These are phyloP conservation scores for Ceraclea dissimilis DNA, from an alignment of 2,888 invertebrate species.

Conservation along the genomic window DNA sequence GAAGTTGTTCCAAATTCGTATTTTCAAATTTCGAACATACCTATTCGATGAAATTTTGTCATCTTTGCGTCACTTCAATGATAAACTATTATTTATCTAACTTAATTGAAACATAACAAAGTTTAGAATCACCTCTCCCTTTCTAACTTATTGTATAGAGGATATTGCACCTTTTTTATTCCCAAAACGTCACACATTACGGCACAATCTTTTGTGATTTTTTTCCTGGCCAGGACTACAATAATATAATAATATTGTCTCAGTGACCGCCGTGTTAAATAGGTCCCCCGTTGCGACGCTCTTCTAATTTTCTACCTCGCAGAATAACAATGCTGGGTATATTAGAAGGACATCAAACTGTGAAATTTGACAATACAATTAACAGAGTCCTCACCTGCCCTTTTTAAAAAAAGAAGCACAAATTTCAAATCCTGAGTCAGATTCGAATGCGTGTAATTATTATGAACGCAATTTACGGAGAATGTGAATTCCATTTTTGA, in stretches of 20 bases:
- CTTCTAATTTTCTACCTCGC: constrained; percentile 1
- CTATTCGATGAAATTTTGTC: background rate
- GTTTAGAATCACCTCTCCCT: background rate
- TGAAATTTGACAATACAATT: background rate
- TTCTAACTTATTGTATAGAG: background rate
- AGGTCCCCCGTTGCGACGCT: background rate
- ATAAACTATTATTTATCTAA: too few species aligned
- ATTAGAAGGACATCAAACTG: background rate
- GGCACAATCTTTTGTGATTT: background rate
- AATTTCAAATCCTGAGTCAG: too few species aligned
- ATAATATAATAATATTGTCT: background rate
- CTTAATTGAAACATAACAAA: constrained; percentile 1
- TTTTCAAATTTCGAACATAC: background rate
- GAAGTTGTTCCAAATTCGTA: background rate
- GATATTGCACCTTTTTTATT: background rate
- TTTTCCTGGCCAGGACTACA: background rate
- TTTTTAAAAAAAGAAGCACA: background rate
- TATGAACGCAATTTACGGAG: too few species aligned
- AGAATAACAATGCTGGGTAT: background rate
- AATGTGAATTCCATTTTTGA: too few species aligned
- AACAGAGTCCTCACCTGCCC: background rate
- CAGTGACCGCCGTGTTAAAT: background rate
- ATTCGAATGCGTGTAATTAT: too few species aligned
- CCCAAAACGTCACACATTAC: background rate
- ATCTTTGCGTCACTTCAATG: background rate